phyloP scores from a whole-genome alignment of 1,140 invertebrate genomes.

The Mycetomoellerius zeteki region DNA sequence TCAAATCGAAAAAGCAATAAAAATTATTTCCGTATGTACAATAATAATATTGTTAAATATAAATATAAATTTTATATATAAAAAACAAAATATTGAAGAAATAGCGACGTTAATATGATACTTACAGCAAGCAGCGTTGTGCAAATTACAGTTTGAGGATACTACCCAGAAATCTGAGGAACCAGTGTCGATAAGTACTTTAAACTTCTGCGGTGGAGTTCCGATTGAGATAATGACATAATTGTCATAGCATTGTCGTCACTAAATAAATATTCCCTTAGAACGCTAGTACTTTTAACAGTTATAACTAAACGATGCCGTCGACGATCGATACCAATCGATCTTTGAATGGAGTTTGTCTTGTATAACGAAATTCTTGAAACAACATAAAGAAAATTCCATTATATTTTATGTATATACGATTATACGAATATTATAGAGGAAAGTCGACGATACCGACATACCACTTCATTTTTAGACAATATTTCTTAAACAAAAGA shows the following conservation, averaged over 20 bases:
- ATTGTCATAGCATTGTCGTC: too few relatives aligned
- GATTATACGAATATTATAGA: too few relatives aligned
- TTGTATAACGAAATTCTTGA: conserved; percentile 93
- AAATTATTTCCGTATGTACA: not conserved
- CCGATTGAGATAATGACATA: conserved; percentile 90
- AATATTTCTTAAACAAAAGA: too few relatives aligned
- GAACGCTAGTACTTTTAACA: too few relatives aligned
- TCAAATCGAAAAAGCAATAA: not conserved
- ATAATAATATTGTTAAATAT: conserved; percentile 1
- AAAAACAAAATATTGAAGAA: not conserved
- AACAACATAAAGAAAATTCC: conserved; percentile 56
- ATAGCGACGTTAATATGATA: conserved; percentile 67
- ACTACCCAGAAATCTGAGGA: conserved; percentile 99
- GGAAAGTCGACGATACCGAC: too few relatives aligned
- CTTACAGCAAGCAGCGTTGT: conserved; percentile 98
- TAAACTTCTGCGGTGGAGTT: conserved; percentile 88
- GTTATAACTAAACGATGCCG: too few relatives aligned
- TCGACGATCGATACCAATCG: not conserved
- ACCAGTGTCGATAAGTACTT: conserved; percentile 99
- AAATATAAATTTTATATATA: not conserved
- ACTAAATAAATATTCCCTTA: too few relatives aligned
- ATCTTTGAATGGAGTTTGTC: conserved; percentile 77
- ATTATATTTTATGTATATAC: too few relatives aligned
- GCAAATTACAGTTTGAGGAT: conserved; percentile 96
- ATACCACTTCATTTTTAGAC: too few relatives aligned